Conservation (phyloP, 1,140 invertebrate species). For the Leptinotarsa undecemlineata region DNA sequence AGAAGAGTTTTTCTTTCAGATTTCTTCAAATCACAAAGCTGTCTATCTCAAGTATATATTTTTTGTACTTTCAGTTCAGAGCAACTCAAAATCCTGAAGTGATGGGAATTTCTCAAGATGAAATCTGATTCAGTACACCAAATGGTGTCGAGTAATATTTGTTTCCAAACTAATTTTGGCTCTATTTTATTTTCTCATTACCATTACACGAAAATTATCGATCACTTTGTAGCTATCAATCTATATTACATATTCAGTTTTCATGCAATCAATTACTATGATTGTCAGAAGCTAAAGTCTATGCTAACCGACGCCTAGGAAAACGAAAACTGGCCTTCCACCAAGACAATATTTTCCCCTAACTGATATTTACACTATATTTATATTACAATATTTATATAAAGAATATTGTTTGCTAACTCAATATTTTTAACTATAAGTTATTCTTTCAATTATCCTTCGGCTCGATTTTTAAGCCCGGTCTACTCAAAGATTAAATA, state of each 20-base stretch:
- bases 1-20: no score
- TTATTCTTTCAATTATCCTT: not conserved
- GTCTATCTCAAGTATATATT: no score
- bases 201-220: not conserved
- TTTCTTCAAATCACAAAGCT: no score
- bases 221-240: not conserved
- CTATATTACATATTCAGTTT: not conserved
- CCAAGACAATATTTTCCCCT: not conserved
- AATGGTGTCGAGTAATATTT: no score
- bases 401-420: not conserved
- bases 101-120: no score
- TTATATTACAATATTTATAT: not conserved
- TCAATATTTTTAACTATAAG: not conserved
- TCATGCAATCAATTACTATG: not conserved
- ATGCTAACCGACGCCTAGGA: not conserved
- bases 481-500: not conserved
- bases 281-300: conserved; percentile 1
- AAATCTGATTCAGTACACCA: no score
- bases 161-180: no score
- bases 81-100: no score
- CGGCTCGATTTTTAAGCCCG: not conserved
- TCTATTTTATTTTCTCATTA: not conserved
- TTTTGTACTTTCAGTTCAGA: no score
- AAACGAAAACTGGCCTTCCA: not conserved
- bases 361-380: not conserved